These are phyloP conservation scores for Masnerella sp. DNA, from an alignment of 2,888 invertebrate genomes.

Conservation along the genomic window DNA sequence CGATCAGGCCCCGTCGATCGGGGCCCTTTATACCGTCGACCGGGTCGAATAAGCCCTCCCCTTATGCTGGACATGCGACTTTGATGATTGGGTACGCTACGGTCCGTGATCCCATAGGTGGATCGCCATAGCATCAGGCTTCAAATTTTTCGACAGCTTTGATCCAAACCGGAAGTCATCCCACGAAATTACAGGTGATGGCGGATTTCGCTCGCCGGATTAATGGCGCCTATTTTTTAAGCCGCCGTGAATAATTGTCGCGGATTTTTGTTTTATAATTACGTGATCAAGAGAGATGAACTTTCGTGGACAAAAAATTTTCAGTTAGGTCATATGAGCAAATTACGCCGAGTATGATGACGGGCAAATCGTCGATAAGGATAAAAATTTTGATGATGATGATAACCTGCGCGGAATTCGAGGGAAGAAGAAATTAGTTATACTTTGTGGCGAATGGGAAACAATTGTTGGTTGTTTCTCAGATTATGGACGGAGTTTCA, in stretches of 20 bases:
- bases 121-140: slow-evolving; percentile 22
- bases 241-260: slow-evolving; percentile 25
- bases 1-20: slow-evolving; percentile 66
- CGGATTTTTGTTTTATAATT: slow-evolving; percentile 26
- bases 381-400: slow-evolving; percentile 35
- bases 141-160: slow-evolving; percentile 52
- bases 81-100: slow-evolving; percentile 74
- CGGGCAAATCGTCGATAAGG: slow-evolving; percentile 19
- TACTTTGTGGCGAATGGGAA: neutral
- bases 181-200: slow-evolving; percentile 40
- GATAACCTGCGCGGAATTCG: neutral
- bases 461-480: neutral
- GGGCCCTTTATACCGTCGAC: slow-evolving; percentile 49
- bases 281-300: slow-evolving; percentile 22
- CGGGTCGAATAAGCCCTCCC: slow-evolving; percentile 71
- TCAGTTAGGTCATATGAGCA: neutral
- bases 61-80: slow-evolving; percentile 76
- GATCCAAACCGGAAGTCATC: slow-evolving; percentile 52
- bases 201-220: slow-evolving; percentile 22
- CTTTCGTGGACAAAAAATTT: slow-evolving; percentile 27
- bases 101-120: slow-evolving; percentile 35
- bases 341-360: slow-evolving; percentile 27
- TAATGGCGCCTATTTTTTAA: slow-evolving; percentile 36
- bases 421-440: slow-evolving; percentile 7
- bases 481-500: too few relatives aligned